Conservation (phyloP, 1,140 invertebrate genomes). For the Procambarus virginalis region DNA sequence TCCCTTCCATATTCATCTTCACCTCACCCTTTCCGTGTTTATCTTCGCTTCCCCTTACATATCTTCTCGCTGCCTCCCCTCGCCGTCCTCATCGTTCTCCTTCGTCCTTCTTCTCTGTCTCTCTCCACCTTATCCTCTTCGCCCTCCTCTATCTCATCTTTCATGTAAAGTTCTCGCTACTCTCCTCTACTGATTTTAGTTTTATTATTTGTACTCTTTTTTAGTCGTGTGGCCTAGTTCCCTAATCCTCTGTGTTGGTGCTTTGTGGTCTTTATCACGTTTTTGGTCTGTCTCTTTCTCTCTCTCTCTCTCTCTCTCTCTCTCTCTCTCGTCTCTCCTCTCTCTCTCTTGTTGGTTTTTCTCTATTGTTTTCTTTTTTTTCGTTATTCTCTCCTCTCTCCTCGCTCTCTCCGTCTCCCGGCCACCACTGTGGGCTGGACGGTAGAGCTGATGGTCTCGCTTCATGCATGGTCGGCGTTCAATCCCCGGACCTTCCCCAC, state of each 20-base stretch:
- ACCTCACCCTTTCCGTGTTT: slow-evolving; percentile 6
- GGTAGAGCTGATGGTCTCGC: no score
- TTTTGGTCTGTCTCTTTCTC: neutral
- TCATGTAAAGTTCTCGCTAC: no score
- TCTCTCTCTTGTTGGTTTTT: no score
- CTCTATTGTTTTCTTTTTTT: no score
- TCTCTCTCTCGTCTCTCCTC: no score
- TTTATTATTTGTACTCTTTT: neutral
- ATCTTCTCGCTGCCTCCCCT: neutral
- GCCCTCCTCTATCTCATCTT: neutral
- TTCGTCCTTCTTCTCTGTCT: neutral
- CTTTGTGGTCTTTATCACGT: neutral
- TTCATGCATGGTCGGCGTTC: no score
- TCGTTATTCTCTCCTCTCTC: no score
- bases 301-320: no score
- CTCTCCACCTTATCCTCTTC: neutral
- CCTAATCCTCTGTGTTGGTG: neutral
- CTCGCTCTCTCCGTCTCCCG: no score
- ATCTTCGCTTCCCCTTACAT: neutral
- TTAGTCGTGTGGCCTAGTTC: neutral
- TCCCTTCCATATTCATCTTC: slow-evolving; percentile 14
- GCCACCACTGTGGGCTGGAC: no score
- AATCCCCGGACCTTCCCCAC: no score
- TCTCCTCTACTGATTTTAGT: neutral
- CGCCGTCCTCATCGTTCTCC: neutral